These are phyloP conservation scores for Antennarius maculatus DNA, from an alignment of 2,797 vertebrate genomes.

Conservation along the genomic window DNA sequence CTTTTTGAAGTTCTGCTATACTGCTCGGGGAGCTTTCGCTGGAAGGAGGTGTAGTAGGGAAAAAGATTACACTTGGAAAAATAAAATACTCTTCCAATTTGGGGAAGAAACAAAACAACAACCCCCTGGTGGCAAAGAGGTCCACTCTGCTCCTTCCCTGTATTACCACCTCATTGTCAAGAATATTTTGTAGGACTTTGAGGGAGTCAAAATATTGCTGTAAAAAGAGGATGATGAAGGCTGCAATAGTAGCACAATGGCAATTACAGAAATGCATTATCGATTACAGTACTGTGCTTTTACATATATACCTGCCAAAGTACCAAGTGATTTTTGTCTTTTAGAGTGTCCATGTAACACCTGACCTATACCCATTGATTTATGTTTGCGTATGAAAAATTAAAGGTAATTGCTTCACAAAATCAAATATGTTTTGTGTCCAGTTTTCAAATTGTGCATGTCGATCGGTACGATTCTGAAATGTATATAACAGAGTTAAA, in stretches of 20 bases:
- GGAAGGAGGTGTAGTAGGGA: slow-evolving; percentile 53
- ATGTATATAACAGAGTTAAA: no score
- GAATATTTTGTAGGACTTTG: slow-evolving; percentile 10
- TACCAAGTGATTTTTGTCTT: not conserved
- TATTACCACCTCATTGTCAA: slow-evolving; percentile 41
- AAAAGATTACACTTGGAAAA: slow-evolving; percentile 52
- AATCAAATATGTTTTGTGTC: not conserved
- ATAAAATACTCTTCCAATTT: slow-evolving; percentile 48
- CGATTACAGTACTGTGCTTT: not conserved
- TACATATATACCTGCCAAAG: not conserved
- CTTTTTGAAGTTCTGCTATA: slow-evolving; percentile 68
- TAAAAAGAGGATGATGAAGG: slow-evolving; percentile 12
- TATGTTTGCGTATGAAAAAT: not conserved
- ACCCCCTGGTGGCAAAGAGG: slow-evolving; percentile 59
- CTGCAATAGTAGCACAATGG: slow-evolving; percentile 7
- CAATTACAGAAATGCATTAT: slow-evolving; percentile 1
- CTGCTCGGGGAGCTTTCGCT: slow-evolving; percentile 66
- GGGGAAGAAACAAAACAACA: slow-evolving; percentile 56
- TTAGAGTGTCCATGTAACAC: not conserved
- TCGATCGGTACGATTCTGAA: no score
- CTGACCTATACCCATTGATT: not conserved
- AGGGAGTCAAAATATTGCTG: slow-evolving; percentile 28
- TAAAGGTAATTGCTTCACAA: not conserved
- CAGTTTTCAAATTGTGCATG: no score
- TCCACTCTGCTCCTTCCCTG: slow-evolving; percentile 30